Evolutionary conservation across 2,888 invertebrate genomes (phyloP), one percentile per base, ranked within the genome.

Genomic region (Griposia aprilina): DNA sequence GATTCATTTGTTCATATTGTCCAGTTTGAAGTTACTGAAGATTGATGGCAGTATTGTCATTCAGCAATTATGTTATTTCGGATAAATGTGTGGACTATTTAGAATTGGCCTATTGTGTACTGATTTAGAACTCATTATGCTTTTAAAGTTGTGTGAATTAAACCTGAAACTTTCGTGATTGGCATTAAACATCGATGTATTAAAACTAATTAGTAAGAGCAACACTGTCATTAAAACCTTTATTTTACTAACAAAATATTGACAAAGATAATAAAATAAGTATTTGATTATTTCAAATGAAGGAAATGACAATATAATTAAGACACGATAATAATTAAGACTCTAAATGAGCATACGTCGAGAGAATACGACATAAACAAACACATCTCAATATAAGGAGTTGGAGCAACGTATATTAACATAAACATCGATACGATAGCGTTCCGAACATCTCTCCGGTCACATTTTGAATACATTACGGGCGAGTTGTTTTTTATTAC

Each of bases 401-500:
- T 90, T 80, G 71, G 82, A 87, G 87, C 85, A 80, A 83, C 87
- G 85, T 90, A 96, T 96, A 96, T 96, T 96, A 93, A 93, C 96
- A 96, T 96, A 96, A 95, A 96, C 95, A 96, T 93, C 91, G 92
- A 87, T 93, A 92, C 92, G 93, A 94, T 92, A 90, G 93, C 92
- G 90, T 93, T 92, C 90, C 88, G 89, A 92, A 93, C 94, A 93
- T 91, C 91, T 93, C 92, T 88, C 90, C 90, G 90, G 92, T 93
- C 93, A 91, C 93, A 93, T 91, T 93, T 94, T 93, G 94, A 95
- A 95, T 95, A 96, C 93, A 95, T 95, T 96, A 95, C 89, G 84
- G 90, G 80, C 87, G 88, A 89, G 93, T 93, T 92, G 92, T 92
- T 93, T 95, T 96, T 96, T 96, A 96, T 94, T 91, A 90, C 90